Evolutionary conservation across 2,888 invertebrate genomes (phyloP), one percentile per base, ranked within the genome.

Genomic region (Ametastegia equiseti): DNA sequence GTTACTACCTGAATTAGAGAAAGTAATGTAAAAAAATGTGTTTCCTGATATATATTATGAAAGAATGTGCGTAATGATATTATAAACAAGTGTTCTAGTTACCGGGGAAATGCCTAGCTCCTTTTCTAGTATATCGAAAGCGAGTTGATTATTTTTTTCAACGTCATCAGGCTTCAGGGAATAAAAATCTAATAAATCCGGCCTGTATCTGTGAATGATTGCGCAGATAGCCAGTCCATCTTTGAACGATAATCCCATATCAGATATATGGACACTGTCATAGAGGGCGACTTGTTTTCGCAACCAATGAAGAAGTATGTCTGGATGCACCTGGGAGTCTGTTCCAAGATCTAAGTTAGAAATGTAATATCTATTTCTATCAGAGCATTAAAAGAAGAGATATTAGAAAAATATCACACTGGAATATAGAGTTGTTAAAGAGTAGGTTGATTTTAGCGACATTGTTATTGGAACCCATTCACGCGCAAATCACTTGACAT

Each of bases 81-180:
- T 13, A 33, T 65, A 50, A 60, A 67, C 7, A 23, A 39, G 54
- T 27, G 45, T n/a, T 30, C 63, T 60, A 85, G 90, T 91, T 89
- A 93, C 94, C 87, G 95, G 94, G 27, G 92, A 89, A 85, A 95
- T 93, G 92, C 96, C 97, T 86, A 98, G 93, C 92, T 98, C 97
- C 83, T 95, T 95, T 86, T 98, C 97, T 71, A 98, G 93, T 80
- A 97, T 94, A 88, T 96, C 96, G 91, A 98, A 98, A n/a, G 97
- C 97, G 82, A 95, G 91, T 87, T 97, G 95, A 89, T 97, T 96
- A 88, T 96, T 95, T 85, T 94, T 94, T 45, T 93, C 93, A 3
- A 94, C 92, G 83, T 95, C 95, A 85, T 94, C 94, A 80, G 94
- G 93, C 87, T 94, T 93, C 71, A 97, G 92, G 78, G 94, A 92